These are phyloP conservation scores for Alexandromys fortis DNA, from an alignment of 2,113 vertebrate species.

Conservation along the genomic window DNA sequence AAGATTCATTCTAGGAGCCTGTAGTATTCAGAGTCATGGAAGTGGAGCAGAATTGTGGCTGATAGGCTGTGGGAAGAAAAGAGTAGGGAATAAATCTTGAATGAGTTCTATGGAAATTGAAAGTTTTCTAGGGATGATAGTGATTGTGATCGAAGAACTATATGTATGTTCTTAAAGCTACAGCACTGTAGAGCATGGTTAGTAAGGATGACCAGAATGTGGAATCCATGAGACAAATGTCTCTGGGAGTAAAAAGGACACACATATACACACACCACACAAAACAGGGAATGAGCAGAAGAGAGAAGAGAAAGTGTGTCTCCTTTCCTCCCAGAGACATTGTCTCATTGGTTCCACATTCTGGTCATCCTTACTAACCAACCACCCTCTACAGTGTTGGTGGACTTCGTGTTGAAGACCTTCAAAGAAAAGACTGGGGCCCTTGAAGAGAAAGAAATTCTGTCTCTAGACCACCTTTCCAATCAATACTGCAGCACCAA, in stretches of 20 bases:
- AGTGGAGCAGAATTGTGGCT: neutral
- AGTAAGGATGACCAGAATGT: neutral
- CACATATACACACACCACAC: no score
- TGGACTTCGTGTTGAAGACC: neutral
- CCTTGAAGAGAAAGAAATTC: neutral
- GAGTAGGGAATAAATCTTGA: neutral
- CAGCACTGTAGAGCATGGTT: neutral
- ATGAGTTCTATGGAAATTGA: neutral
- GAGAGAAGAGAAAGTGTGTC: no score
- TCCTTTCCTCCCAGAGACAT: neutral
- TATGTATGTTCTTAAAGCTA: neutral
- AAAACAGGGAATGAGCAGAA: no score
- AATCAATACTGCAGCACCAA: neutral
- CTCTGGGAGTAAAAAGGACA: neutral
- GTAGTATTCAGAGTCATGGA: neutral
- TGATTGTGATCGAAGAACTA: neutral
- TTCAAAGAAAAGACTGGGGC: neutral
- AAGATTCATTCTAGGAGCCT: neutral
- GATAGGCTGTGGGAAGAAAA: neutral
- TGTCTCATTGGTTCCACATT: neutral
- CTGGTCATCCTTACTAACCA: no score
- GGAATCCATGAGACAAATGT: neutral
- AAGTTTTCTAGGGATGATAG: neutral
- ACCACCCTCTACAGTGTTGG: neutral
- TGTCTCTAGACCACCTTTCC: neutral